Evolutionary conservation across 2,797 vertebrate species (phyloP).

Genomic region (Phalloptychus januarius): DNA sequence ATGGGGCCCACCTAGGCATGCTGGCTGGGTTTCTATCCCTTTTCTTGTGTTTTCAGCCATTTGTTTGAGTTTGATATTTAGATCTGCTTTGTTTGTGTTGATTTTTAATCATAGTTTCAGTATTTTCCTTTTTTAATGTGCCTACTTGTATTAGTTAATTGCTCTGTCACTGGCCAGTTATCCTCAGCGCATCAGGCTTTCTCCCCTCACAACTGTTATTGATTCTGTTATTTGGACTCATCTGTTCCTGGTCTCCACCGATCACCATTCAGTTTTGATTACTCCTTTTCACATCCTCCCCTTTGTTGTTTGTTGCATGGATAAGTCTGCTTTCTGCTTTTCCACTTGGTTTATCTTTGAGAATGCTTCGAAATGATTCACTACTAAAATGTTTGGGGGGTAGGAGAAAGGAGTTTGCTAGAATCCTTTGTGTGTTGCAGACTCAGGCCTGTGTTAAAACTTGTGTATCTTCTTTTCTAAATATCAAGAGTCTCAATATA

Average conservation of each 20-base stretch:
- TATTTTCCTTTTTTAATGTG: neutral
- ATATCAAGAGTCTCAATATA: neutral
- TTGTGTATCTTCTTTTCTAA: neutral
- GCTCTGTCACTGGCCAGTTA: neutral
- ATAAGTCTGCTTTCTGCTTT: neutral
- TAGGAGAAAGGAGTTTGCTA: neutral
- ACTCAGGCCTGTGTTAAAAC: neutral
- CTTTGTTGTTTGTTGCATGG: neutral
- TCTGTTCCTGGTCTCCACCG: neutral
- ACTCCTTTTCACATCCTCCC: neutral
- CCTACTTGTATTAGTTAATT: too few relatives aligned
- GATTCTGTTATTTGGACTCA: neutral
- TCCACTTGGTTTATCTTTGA: too few relatives aligned
- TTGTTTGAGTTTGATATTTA: too few relatives aligned
- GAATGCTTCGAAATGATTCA: too few relatives aligned
- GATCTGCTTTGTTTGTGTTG: neutral
- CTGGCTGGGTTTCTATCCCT: neutral
- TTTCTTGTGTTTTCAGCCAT: neutral
- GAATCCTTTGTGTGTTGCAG: neutral
- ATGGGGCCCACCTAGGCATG: too few relatives aligned
- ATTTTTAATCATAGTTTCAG: neutral
- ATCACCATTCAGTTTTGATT: neutral
- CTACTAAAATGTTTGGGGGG: too few relatives aligned
- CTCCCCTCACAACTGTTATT: neutral
- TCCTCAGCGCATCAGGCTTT: neutral